A percentile compares a stretch with the other conserved stretches of the same genome.
These are phyloP conservation scores for Sardina pilchardus DNA, from an alignment of 2,113 vertebrate genomes.

Conservation along the genomic window DNA sequence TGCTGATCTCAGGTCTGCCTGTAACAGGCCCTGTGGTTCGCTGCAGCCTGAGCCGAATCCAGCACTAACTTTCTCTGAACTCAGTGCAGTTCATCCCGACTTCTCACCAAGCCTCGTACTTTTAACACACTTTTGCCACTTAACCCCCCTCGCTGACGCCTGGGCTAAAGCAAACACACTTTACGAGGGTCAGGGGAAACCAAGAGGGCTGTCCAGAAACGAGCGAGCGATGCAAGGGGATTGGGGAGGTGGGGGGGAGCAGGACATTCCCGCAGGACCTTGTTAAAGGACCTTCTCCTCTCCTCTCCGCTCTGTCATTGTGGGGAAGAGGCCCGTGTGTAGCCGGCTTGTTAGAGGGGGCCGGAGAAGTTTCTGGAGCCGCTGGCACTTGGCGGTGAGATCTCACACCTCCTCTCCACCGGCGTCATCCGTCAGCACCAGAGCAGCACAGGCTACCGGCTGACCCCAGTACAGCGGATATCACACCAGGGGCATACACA, in stretches of 20 bases:
- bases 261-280: neutral
- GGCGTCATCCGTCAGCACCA: conserved; percentile 47
- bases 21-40: too few relatives aligned
- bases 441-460: neutral
- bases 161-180: neutral
- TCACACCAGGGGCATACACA: conserved; percentile 7
- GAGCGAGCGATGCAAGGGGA: neutral
- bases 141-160: neutral
- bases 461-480: neutral
- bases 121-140: neutral
- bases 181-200: neutral
- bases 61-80: neutral
- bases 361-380: neutral
- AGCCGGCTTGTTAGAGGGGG: neutral
- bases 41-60: neutral
- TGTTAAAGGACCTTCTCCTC: neutral
- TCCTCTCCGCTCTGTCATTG: neutral
- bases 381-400: conserved; percentile 44
- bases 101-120: neutral
- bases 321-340: neutral
- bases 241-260: neutral
- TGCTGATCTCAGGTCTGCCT: neutral
- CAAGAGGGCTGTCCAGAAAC: neutral
- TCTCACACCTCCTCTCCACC: conserved; percentile 52
- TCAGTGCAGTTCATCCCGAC: neutral